phyloP scores from a whole-genome alignment of 2,797 vertebrate genomes.

The Phoxinus dragarum region DNA sequence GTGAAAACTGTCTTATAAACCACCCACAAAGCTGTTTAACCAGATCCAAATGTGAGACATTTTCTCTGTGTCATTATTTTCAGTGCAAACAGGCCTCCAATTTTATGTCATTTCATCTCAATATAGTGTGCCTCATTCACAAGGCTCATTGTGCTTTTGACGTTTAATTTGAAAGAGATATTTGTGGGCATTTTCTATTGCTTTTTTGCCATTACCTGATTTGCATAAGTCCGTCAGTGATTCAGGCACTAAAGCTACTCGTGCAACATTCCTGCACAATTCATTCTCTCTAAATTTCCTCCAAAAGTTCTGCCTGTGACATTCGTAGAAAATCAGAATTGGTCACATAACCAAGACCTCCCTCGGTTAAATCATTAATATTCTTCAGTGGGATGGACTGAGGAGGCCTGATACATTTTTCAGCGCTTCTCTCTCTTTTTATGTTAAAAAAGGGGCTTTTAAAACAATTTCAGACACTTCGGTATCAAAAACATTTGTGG shows the following conservation, averaged over 20 bases:
- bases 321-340: background rate
- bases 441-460: constrained; percentile 37
- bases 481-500: constrained; percentile 30
- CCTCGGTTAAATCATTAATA: background rate
- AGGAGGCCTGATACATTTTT: constrained; percentile 35
- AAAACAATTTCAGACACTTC: constrained; percentile 37
- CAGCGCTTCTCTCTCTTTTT: constrained; percentile 7
- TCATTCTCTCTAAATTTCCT: background rate
- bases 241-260: background rate
- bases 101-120: background rate
- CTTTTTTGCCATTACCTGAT: background rate
- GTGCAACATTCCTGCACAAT: background rate
- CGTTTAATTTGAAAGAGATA: background rate
- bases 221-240: constrained; percentile 7
- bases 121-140: background rate
- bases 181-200: background rate
- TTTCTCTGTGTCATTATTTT: background rate
- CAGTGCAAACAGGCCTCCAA: background rate
- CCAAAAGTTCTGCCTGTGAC: background rate
- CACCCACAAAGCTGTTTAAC: background rate
- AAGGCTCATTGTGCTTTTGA: background rate
- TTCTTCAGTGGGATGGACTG: constrained; percentile 8
- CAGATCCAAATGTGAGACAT: background rate
- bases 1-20: background rate
- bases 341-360: constrained; percentile 19